Conservation (phyloP, 2,113 vertebrate species). For the Ochotona princeps region DNA sequence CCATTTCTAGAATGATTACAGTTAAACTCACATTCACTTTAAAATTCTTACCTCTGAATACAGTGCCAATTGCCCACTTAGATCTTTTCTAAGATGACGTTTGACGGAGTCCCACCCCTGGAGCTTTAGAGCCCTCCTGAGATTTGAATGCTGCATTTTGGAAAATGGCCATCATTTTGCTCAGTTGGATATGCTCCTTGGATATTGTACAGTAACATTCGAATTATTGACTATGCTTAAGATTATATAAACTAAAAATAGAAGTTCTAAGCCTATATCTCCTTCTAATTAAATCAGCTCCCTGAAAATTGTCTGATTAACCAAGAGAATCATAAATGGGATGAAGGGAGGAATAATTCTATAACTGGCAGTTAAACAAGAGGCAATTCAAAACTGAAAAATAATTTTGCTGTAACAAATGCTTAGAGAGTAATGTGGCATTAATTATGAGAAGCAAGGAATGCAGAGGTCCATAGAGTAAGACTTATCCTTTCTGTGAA, state of each 20-base stretch:
- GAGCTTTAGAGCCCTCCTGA: background rate
- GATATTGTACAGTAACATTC: background rate
- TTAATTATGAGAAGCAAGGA: conserved; percentile 63
- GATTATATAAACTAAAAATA: background rate
- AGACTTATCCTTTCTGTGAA: conserved; percentile 60
- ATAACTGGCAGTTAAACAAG: conserved; percentile 45
- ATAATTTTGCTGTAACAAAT: conserved; percentile 52
- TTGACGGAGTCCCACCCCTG: background rate
- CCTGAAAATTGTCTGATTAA: background rate
- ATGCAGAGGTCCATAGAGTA: conserved; percentile 8
- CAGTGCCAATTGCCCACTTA: background rate
- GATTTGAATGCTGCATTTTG: background rate
- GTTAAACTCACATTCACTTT: background rate
- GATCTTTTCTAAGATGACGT: background rate
- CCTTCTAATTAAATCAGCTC: background rate
- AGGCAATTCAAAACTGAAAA: conserved; percentile 19
- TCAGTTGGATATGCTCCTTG: background rate
- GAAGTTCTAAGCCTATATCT: background rate
- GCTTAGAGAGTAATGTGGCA: conserved; percentile 51
- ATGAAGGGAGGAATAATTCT: background rate
- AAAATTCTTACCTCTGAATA: conserved; percentile 35
- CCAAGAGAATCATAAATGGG: background rate
- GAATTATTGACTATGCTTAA: background rate
- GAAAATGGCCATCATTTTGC: conserved; percentile 39
- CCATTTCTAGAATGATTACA: background rate